Base-by-base conservation (phyloP, 2,888 invertebrate genomes). In the Watsonalla binaria region DNA sequence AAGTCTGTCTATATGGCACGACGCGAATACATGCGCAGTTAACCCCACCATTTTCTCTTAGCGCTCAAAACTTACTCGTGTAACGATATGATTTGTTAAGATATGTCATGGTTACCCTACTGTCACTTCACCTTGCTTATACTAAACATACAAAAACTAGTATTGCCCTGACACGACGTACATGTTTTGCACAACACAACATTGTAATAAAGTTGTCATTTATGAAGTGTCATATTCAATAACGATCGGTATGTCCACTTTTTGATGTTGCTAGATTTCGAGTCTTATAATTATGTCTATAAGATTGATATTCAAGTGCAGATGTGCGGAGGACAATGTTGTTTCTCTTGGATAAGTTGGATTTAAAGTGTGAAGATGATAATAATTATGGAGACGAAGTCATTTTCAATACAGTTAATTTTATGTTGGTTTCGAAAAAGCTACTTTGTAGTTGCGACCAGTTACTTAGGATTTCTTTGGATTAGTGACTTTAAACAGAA, bases 131-230 rank as follows among this genome's bases (percentile, higher is more conserved):
- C 52, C 52, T 52, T 47, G 52, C 52, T 47, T 37, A 1, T n/a
- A 39, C 49, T 37, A 49, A 53, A 35, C 24, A 14, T 6, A 52
- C 39, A 57, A 59, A 59, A 59, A 59, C 56, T 59, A 15, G 55
- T 55, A 54, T 56, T 11, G 48, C 52, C 54, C 49, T 54, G 53
- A 54, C 56, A 53, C 45, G 50, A 51, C 56, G 52, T 55, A 55
- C 54, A 53, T 54, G 52, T 50, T 54, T 55, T 55, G 14, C 53
- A 48, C 54, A 50, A 45, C 53, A 53, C 45, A 54, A 52, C 53
- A 55, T 24, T 39, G 8, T 47, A 52, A 54, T 58, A 50, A 58
- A 58, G 57, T 45, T 47, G 51, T 58, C 6, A 34, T 11, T 52
- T 52, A 52, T 34, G 52, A 52, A 50, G 51, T 42, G 52, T 52